Evolutionary conservation across 2,888 invertebrate genomes (phyloP).

Genomic region (Eupithecia inturbata): DNA sequence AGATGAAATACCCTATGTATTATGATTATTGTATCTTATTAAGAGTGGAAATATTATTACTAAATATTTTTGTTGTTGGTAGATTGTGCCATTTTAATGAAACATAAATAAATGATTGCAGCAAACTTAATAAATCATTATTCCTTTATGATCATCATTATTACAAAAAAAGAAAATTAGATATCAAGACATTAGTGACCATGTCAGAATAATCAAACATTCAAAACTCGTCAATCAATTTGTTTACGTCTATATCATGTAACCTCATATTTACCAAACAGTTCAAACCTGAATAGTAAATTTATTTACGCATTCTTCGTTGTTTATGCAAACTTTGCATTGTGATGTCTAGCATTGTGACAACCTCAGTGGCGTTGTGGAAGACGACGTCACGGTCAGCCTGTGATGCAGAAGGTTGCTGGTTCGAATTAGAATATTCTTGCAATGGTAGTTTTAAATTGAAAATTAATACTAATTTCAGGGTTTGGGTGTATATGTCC

Average conservation of each 20-base stretch:
- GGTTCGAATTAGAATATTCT: not conserved
- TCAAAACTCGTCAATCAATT: not conserved
- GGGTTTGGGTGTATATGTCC: too few species aligned
- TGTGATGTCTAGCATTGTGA: slow-evolving; percentile 1
- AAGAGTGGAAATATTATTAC: too few species aligned
- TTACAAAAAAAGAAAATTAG: too few species aligned
- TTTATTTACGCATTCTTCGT: not conserved
- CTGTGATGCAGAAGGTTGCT: not conserved
- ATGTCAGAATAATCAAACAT: not conserved
- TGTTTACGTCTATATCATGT: not conserved
- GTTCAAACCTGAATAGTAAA: slow-evolving; percentile 1
- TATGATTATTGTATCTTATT: not conserved
- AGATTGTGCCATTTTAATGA: not conserved
- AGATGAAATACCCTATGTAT: not conserved
- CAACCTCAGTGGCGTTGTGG: not conserved
- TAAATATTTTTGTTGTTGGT: not conserved
- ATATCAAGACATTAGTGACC: not conserved
- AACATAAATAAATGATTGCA: not conserved
- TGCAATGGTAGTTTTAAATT: too few species aligned
- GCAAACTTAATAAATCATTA: not conserved
- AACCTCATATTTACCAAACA: not conserved
- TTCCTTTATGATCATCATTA: not conserved
- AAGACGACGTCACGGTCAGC: not conserved
- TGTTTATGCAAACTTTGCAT: not conserved
- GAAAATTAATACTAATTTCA: too few species aligned